Conservation (phyloP, 2,888 invertebrate genomes). For the Pseudococcus viburni region DNA sequence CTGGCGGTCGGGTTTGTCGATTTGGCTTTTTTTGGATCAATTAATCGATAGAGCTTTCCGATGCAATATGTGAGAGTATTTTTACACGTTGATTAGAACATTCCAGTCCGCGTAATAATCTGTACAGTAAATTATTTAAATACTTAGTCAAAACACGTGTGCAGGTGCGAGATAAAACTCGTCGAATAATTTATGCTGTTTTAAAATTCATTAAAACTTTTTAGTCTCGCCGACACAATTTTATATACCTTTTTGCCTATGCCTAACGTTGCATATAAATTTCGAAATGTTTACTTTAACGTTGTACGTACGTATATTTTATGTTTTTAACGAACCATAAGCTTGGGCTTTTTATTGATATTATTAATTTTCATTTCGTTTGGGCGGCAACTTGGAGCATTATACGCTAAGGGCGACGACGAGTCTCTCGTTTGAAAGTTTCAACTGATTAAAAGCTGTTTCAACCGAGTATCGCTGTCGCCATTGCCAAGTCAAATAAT, state of each 20-base stretch:
- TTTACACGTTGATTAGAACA: neutral
- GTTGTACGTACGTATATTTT: neutral
- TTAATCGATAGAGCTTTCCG: neutral
- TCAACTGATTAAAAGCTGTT: constrained; percentile 9
- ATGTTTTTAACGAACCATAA: neutral
- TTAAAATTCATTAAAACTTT: constrained; percentile 42
- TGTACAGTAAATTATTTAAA: constrained; percentile 17
- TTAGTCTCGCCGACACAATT: neutral
- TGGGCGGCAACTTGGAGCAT: too few species aligned
- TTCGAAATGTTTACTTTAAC: constrained; percentile 19
- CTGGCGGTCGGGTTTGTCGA: too few species aligned
- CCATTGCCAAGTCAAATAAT: neutral
- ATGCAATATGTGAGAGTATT: neutral
- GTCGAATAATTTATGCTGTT: constrained; percentile 27
- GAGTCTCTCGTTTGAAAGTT: neutral
- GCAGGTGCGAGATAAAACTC: constrained; percentile 30
- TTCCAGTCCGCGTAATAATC: neutral
- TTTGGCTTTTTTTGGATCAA: neutral
- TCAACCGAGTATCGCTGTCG: neutral
- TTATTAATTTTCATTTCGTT: constrained; percentile 45
- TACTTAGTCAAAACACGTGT: constrained; percentile 19
- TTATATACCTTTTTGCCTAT: constrained; percentile 12
- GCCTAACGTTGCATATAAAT: neutral
- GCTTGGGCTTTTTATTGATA: constrained; percentile 15
- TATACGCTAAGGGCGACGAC: neutral